Evolutionary conservation across 92 coral and sea anemone species (phyloP).

Genomic region (Palythoa caribaeorum): DNA sequence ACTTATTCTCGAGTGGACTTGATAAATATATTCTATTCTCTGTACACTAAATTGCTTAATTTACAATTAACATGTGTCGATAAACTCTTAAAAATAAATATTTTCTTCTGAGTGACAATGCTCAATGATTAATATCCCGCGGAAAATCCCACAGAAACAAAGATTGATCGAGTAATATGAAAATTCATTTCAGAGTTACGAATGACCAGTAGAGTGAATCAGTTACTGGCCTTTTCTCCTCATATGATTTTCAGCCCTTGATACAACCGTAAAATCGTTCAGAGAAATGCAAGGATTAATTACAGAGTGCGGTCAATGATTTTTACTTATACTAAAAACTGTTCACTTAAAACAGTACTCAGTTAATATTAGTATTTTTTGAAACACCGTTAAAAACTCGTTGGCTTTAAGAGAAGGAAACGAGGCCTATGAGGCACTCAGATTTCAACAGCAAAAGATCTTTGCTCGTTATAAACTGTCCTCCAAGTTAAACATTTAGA

Average conservation of each 20-base stretch:
- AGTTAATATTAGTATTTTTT: background rate
- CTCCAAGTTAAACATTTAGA: background rate
- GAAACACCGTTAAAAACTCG: background rate
- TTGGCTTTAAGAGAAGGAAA: background rate
- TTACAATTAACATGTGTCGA: constrained; percentile 33
- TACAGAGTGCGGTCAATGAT: too few relatives aligned
- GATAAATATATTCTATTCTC: constrained; percentile 51
- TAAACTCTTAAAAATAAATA: constrained; percentile 48
- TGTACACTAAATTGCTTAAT: constrained; percentile 49
- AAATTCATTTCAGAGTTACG: background rate
- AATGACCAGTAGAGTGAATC: background rate
- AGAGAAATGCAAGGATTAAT: background rate
- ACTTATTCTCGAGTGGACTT: constrained; percentile 16
- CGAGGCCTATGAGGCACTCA: background rate
- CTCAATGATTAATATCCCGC: background rate
- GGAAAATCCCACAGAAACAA: constrained; percentile 14
- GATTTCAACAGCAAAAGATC: background rate
- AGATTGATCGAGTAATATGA: too few relatives aligned
- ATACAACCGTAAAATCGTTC: background rate
- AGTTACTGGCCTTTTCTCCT: background rate
- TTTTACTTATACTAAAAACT: background rate
- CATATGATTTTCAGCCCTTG: background rate
- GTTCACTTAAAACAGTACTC: background rate
- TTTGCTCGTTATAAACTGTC: background rate
- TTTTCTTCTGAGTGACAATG: constrained; percentile 30